Percentiles rank a stretch among this genome's conserved stretches.
Evolutionary conservation across 2,113 vertebrate genomes (phyloP).

Genomic region (Gambusia holbrooki): DNA sequence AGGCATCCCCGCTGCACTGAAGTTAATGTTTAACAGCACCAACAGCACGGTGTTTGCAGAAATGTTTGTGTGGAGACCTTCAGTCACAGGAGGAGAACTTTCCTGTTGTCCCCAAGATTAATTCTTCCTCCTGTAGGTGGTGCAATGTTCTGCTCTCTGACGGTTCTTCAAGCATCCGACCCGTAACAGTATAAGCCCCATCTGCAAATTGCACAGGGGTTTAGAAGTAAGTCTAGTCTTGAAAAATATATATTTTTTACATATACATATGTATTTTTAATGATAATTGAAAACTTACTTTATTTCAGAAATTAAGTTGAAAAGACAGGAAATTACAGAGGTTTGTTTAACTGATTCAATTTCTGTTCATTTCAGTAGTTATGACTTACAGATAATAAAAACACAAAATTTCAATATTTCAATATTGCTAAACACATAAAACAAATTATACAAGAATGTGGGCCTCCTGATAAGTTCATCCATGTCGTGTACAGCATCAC

Average conservation of each 20-base stretch:
- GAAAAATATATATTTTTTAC: background rate
- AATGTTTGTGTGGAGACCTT: background rate
- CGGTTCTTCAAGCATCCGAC: background rate
- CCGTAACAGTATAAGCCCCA: background rate
- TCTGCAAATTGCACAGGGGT: too few species aligned
- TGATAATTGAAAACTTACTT: background rate
- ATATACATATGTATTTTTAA: too few species aligned
- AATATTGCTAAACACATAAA: too few species aligned
- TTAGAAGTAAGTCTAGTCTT: background rate
- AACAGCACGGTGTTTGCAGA: background rate
- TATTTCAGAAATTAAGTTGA: background rate
- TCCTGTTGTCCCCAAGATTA: background rate
- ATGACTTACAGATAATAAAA: background rate
- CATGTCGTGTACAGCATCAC: background rate
- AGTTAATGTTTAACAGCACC: slow-evolving; percentile 52
- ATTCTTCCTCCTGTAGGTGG: slow-evolving; percentile 70
- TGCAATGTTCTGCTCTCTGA: slow-evolving; percentile 49
- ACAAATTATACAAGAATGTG: too few species aligned
- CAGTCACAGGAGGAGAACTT: slow-evolving; percentile 20
- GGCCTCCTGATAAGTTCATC: background rate
- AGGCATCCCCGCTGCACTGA: background rate
- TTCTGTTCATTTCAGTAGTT: too few species aligned
- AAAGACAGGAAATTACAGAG: background rate
- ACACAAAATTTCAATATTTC: too few species aligned
- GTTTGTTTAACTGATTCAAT: too few species aligned